Base-by-base conservation (phyloP, 2,888 invertebrate species). In the Acronicta psi region DNA sequence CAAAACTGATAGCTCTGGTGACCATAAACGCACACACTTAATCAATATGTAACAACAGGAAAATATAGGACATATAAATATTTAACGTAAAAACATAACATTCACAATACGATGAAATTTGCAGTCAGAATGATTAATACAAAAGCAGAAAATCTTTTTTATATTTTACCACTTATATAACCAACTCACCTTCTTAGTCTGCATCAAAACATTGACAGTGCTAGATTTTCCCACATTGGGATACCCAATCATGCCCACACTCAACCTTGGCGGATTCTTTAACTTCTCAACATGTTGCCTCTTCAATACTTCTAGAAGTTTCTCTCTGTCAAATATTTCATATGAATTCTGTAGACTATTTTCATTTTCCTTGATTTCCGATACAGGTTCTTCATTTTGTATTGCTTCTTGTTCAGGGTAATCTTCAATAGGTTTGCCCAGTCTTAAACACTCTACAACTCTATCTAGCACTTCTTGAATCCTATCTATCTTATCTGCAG, bases 151-250 rank as follows among this genome's bases (percentile, higher is more conserved):
- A n/a, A n/a, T n/a, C n/a, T n/a, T n/a, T n/a, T n/a, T n/a, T n/a
- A n/a, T n/a, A n/a, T n/a, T n/a, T n/a, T n/a, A n/a, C n/a, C n/a
- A n/a, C n/a, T n/a, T 31, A 11, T 31, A n/a, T 4, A 11, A 29
- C 11, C 11, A 29, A 45, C 75, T 80, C 46, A 97, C 97, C 92
- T 97, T 97, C 81, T 97, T 99, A 31, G 95, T 95, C 71, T 96
- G 96, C 90, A 99, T 95, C 44, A 99, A 88, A 16, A 98, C 95
- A 94, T 99, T 99, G 60, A 99, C 99, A 9, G 99, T 99, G 62
- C 99, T 99, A 89, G 99, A 99, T 91, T 99, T 99, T n/a, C 99
- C 99, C 1, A 99, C 99, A 95, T 99, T 99, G 0, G 99, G 99
- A 93, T 99, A 99, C 1, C 99, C 99, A 58, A 99, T 99, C 88